phyloP scores from a whole-genome alignment of 2,797 vertebrate genomes.

The Propithecus deckenii region DNA sequence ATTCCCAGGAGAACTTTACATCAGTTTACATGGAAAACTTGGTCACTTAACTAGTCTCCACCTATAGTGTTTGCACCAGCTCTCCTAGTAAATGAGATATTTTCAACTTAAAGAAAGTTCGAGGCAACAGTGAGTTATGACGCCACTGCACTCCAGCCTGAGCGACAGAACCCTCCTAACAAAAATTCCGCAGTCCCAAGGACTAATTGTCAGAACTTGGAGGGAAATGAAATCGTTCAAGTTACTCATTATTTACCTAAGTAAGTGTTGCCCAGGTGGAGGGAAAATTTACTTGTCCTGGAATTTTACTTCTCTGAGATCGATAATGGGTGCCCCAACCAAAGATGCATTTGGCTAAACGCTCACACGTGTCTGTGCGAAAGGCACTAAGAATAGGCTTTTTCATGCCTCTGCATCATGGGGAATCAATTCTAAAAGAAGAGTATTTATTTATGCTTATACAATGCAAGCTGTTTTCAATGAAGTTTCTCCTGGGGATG shows the following conservation, averaged over 20 bases:
- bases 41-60: neutral
- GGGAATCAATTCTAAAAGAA: neutral
- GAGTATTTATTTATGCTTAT: constrained; percentile 10
- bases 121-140: neutral
- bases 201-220: neutral
- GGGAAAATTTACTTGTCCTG: neutral
- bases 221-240: neutral
- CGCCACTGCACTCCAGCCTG: neutral
- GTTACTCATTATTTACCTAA: neutral
- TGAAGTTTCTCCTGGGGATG: constrained; percentile 6
- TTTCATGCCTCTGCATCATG: neutral
- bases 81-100: neutral
- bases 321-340: neutral
- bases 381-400: neutral
- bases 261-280: neutral
- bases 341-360: neutral
- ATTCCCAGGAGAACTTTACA: neutral
- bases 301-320: neutral
- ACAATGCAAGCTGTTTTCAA: constrained; percentile 25
- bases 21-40: neutral
- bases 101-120: neutral
- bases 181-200: neutral
- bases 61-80: neutral
- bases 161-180: neutral
- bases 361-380: neutral